These are phyloP conservation scores for Mesoclemmys tuberculata DNA, from an alignment of 2,113 vertebrate species.

Conservation along the genomic window DNA sequence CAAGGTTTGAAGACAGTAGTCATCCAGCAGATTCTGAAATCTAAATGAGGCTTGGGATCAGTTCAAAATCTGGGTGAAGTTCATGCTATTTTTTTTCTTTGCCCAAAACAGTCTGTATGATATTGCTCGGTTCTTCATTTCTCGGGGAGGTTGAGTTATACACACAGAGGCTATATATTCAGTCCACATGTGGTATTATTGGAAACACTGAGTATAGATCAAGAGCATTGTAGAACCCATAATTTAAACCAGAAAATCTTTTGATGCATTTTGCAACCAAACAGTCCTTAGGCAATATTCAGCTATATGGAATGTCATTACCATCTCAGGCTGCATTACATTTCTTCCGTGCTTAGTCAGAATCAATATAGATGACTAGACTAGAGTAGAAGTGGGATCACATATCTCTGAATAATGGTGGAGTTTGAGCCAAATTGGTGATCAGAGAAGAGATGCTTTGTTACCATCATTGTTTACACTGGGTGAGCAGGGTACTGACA, in stretches of 20 bases:
- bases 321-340: not conserved
- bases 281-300: not conserved
- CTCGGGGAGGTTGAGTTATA: not conserved
- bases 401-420: not conserved
- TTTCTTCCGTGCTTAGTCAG: not conserved
- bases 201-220: not conserved
- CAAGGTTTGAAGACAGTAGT: not conserved
- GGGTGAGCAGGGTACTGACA: not conserved
- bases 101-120: not conserved
- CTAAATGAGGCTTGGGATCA: not conserved
- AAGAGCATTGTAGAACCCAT: not conserved
- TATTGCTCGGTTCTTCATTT: not conserved
- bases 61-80: not conserved
- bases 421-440: not conserved
- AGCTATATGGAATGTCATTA: not conserved
- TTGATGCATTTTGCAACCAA: not conserved
- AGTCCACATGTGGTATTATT: not conserved
- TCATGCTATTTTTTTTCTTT: not conserved
- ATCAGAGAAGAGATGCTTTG: not conserved
- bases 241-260: not conserved
- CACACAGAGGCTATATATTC: not conserved
- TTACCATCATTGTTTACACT: not conserved
- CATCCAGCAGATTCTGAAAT: not conserved
- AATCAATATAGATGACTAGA: not conserved
- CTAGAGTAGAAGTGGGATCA: not conserved